Evolutionary conservation across 2,113 vertebrate genomes (phyloP).

Genomic region (Podiceps cristatus): DNA sequence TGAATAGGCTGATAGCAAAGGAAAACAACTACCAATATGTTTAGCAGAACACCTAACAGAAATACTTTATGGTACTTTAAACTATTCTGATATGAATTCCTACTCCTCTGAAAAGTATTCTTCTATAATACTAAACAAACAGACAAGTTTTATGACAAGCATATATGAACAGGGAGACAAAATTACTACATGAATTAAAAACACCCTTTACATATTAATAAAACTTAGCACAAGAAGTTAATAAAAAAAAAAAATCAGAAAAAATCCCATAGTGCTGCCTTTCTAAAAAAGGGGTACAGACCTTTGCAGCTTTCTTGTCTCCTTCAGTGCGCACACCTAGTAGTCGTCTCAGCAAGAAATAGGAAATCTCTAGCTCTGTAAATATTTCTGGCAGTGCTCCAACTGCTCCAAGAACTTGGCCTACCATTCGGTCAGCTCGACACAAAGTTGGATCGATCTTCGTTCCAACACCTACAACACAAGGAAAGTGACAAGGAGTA

Average conservation of each 20-base stretch:
- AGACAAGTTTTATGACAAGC: background rate
- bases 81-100: background rate
- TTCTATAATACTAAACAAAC: background rate
- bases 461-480: slow-evolving; percentile 90
- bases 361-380: slow-evolving; percentile 97
- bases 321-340: slow-evolving; percentile 96
- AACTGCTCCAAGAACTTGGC: slow-evolving; percentile 95
- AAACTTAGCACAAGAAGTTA: background rate
- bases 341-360: slow-evolving; percentile 92
- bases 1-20: background rate
- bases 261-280: too few relatives aligned
- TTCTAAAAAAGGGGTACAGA: slow-evolving; percentile 17
- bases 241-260: background rate
- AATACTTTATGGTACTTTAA: background rate
- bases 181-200: background rate
- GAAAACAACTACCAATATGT: background rate
- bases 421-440: slow-evolving; percentile 97
- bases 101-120: background rate
- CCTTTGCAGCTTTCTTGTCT: slow-evolving; percentile 99
- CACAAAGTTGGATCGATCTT: slow-evolving; percentile 98
- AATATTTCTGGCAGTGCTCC: slow-evolving; percentile 97
- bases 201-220: background rate
- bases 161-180: background rate
- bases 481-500: background rate
- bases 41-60: background rate